A percentile compares a stretch with the other conserved stretches of the same genome.
phyloP scores from a whole-genome alignment of 2,888 invertebrate genomes.

The Lamellibrachia columna region DNA sequence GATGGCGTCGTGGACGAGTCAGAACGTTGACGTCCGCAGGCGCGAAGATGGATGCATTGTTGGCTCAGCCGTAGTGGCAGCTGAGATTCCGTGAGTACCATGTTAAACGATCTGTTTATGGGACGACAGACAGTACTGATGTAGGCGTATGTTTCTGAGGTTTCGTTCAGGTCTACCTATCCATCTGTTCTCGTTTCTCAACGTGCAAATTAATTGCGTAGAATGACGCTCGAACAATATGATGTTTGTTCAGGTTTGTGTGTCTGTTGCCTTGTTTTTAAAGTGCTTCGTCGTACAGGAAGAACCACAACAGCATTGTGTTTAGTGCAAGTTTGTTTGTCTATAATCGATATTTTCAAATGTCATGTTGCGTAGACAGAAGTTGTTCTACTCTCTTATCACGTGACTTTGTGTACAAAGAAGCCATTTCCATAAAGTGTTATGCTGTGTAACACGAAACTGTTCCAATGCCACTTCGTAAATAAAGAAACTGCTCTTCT shows the following conservation, averaged over 20 bases:
- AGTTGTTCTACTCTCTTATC: background rate
- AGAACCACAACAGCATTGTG: background rate
- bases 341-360: background rate
- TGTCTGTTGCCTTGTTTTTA: background rate
- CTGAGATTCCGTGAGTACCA: constrained; percentile 11
- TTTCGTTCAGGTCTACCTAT: background rate
- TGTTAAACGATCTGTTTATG: background rate
- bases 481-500: background rate
- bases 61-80: background rate
- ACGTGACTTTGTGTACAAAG: background rate
- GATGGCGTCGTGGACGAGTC: background rate
- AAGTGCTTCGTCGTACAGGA: background rate
- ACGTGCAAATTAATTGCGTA: background rate
- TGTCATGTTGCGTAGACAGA: background rate
- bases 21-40: background rate
- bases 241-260: background rate
- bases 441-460: background rate
- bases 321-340: background rate
- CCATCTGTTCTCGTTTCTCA: background rate
- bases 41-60: constrained; percentile 5
- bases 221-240: background rate
- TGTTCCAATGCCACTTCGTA: background rate
- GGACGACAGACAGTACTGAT: background rate
- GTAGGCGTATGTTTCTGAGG: background rate
- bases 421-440: background rate